Conservation (phyloP, 2,888 invertebrate genomes). For the Steinernema hermaphroditum region DNA sequence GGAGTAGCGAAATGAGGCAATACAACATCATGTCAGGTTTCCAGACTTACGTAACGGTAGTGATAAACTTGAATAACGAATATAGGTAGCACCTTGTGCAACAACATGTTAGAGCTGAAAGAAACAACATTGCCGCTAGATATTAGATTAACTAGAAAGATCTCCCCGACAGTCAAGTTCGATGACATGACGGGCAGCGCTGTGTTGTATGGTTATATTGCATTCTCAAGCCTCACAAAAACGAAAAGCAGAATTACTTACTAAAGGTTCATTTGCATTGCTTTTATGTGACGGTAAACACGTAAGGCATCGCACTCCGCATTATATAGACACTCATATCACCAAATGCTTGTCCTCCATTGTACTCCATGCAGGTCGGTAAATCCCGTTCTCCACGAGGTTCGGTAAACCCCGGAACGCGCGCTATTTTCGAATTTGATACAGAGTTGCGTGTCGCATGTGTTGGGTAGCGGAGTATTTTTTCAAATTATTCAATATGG, state of each 20-base stretch:
- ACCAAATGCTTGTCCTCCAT: neutral
- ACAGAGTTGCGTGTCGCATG: too few relatives aligned
- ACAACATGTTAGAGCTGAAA: neutral
- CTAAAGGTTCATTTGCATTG: neutral
- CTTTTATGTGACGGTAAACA: neutral
- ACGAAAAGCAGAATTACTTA: neutral
- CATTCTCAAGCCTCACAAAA: neutral
- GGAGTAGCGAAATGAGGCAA: too few relatives aligned
- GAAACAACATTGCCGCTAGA: neutral
- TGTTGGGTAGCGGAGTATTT: too few relatives aligned
- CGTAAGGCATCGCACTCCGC: neutral
- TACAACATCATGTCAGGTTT: too few relatives aligned
- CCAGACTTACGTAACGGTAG: too few relatives aligned
- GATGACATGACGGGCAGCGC: neutral
- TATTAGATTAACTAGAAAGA: neutral
- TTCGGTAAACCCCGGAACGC: too few relatives aligned
- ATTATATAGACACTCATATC: neutral
- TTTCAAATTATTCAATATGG: too few relatives aligned
- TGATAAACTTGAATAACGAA: too few relatives aligned
- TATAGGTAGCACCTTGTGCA: too few relatives aligned
- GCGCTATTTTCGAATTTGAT: too few relatives aligned
- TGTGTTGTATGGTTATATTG: neutral
- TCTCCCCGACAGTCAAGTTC: neutral
- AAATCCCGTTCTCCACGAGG: too few relatives aligned
- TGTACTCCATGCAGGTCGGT: too few relatives aligned